phyloP scores from a whole-genome alignment of 2,797 vertebrate species.

The Ctenopoma kingsleyae region DNA sequence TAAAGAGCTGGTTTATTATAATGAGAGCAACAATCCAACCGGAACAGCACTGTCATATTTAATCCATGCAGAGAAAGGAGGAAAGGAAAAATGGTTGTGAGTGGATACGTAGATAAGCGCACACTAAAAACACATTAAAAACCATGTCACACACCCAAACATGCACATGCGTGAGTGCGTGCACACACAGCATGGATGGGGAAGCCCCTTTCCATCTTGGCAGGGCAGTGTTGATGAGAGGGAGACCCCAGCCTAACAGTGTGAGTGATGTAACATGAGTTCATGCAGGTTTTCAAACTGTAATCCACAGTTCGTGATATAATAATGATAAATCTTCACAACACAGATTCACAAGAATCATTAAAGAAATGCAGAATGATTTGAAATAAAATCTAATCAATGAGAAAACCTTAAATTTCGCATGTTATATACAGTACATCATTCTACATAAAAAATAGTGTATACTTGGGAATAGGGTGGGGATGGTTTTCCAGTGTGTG shows the following conservation, averaged over 20 bases:
- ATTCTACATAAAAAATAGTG: not conserved
- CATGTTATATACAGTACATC: not conserved
- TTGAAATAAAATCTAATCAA: not conserved
- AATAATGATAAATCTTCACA: not conserved
- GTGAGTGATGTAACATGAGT: slow-evolving; percentile 46
- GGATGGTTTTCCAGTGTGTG: slow-evolving; percentile 43
- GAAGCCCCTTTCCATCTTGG: slow-evolving; percentile 47
- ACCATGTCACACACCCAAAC: slow-evolving; percentile 5
- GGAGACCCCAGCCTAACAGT: slow-evolving; percentile 48
- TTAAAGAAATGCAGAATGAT: not conserved
- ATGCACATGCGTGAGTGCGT: slow-evolving; percentile 7
- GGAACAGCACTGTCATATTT: slow-evolving; percentile 66
- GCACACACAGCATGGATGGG: slow-evolving; percentile 28
- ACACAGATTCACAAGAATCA: not conserved
- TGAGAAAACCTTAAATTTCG: not conserved
- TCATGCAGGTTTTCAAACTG: slow-evolving; percentile 46
- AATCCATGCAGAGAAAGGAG: slow-evolving; percentile 47
- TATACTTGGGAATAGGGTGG: not conserved
- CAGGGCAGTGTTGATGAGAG: slow-evolving; percentile 30
- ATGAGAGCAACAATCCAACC: slow-evolving; percentile 59
- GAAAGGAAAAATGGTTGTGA: slow-evolving; percentile 37
- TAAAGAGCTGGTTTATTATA: slow-evolving; percentile 68
- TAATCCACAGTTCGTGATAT: slow-evolving; percentile 27
- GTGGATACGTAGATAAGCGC: slow-evolving; percentile 28
- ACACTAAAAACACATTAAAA: not conserved